Conservation (phyloP, 1,140 invertebrate genomes). For the Drosophila tani region DNA sequence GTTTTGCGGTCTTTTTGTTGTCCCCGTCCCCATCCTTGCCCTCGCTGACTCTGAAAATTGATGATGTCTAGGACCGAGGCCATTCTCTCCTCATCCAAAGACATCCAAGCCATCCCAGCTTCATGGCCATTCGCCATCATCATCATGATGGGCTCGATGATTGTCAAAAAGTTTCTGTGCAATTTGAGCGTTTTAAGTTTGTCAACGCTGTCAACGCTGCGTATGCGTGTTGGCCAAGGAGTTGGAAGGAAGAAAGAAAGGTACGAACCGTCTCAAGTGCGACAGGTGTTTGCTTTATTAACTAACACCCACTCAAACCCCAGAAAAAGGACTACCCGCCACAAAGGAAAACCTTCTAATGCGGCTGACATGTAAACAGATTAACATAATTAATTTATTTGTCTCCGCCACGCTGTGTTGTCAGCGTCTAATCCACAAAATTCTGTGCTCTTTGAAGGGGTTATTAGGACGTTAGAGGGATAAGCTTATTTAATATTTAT, state of each 20-base stretch:
- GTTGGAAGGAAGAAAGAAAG: slow-evolving; percentile 5
- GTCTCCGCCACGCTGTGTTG: slow-evolving; percentile 42
- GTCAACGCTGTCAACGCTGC: slow-evolving; percentile 45
- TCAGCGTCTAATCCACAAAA: slow-evolving; percentile 57
- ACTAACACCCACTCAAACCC: slow-evolving; percentile 23
- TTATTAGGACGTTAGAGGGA: not conserved
- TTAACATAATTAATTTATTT: slow-evolving; percentile 83
- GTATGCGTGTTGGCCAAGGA: slow-evolving; percentile 39
- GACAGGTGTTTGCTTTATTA: slow-evolving; percentile 81
- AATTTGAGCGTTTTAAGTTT: slow-evolving; percentile 57
- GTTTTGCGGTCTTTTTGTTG: slow-evolving; percentile 61
- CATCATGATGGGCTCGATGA: slow-evolving; percentile 42
- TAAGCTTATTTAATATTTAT: slow-evolving; percentile 4
- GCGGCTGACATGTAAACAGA: slow-evolving; percentile 75
- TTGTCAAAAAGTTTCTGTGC: slow-evolving; percentile 47
- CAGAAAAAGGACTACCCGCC: not conserved
- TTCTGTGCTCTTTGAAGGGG: slow-evolving; percentile 7
- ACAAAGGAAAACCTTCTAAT: slow-evolving; percentile 14
- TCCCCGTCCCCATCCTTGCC: not conserved
- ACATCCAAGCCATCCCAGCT: slow-evolving; percentile 12
- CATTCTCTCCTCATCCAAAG: slow-evolving; percentile 8
- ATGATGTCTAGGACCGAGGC: slow-evolving; percentile 64
- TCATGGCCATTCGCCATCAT: slow-evolving; percentile 15
- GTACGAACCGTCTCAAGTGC: slow-evolving; percentile 31
- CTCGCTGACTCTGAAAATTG: slow-evolving; percentile 45